phyloP scores from a whole-genome alignment of 2,888 invertebrate species.

The Scaptomyza flava region DNA sequence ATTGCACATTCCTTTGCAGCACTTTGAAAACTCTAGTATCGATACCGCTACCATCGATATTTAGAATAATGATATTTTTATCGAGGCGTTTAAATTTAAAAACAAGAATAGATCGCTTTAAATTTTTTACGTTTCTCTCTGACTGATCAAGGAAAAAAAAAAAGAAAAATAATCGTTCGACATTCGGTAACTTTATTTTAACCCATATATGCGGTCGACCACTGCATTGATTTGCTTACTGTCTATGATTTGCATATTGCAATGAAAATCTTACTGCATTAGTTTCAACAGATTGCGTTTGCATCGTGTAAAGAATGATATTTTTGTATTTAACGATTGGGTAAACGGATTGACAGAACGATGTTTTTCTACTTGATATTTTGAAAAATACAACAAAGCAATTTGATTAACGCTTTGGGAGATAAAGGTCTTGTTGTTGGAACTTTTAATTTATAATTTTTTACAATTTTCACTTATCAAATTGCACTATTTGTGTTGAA shows the following conservation, averaged over 20 bases:
- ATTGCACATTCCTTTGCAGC: not conserved
- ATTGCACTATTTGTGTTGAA: slow-evolving; percentile 64
- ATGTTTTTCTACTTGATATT: slow-evolving; percentile 12
- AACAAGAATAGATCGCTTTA: too few relatives aligned
- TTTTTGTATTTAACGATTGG: slow-evolving; percentile 33
- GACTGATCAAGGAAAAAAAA: not conserved
- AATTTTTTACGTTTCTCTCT: too few relatives aligned
- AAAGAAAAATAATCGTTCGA: slow-evolving; percentile 10
- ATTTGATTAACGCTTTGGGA: slow-evolving; percentile 57
- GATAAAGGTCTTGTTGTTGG: slow-evolving; percentile 39
- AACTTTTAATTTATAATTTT: slow-evolving; percentile 31
- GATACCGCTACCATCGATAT: slow-evolving; percentile 7
- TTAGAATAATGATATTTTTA: not conserved
- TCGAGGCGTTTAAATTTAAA: slow-evolving; percentile 1
- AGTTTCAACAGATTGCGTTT: slow-evolving; percentile 14
- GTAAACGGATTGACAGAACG: slow-evolving; percentile 46
- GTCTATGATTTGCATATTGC: slow-evolving; percentile 4
- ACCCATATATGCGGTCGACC: slow-evolving; percentile 25
- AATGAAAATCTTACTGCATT: slow-evolving; percentile 16
- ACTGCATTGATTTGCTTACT: slow-evolving; percentile 17
- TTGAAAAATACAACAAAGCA: slow-evolving; percentile 35
- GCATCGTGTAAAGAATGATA: slow-evolving; percentile 5
- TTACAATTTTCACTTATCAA: slow-evolving; percentile 48
- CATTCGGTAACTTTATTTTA: slow-evolving; percentile 49
- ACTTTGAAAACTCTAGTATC: not conserved